phyloP scores from a whole-genome alignment of 2,888 invertebrate species.

The Azorinus chamasolen region DNA sequence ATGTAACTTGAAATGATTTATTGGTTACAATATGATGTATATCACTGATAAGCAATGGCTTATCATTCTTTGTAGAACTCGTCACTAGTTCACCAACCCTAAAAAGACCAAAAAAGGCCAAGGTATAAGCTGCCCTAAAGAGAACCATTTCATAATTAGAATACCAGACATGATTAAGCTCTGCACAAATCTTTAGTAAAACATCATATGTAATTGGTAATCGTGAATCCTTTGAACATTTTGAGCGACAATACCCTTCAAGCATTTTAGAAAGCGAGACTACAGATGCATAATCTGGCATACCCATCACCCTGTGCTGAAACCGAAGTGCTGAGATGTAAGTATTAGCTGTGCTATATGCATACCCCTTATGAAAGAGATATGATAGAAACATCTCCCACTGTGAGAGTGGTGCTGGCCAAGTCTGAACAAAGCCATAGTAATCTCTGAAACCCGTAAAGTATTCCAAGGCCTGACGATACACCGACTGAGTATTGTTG shows the following conservation, averaged over 20 bases:
- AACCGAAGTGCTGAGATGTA: constrained; percentile 20
- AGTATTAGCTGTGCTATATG: constrained; percentile 11
- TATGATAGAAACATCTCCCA: constrained; percentile 8
- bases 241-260: constrained; percentile 8
- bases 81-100: neutral
- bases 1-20: neutral
- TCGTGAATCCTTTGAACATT: constrained; percentile 1
- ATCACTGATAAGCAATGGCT: neutral
- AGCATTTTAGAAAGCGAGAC: constrained; percentile 12
- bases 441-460: constrained; percentile 3
- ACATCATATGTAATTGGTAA: constrained; percentile 6
- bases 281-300: neutral
- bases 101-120: constrained; percentile 12
- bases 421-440: neutral
- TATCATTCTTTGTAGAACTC: neutral
- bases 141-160: constrained; percentile 10
- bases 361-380: constrained; percentile 14
- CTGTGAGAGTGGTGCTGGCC: constrained; percentile 20
- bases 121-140: constrained; percentile 1
- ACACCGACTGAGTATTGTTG: constrained; percentile 5
- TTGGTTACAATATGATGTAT: neutral
- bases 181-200: neutral
- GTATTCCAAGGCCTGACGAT: constrained; percentile 10
- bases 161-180: neutral
- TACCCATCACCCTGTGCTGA: neutral